Evolutionary conservation across 92 coral and sea anemone species (phyloP).

Genomic region (Actinostola sp.): DNA sequence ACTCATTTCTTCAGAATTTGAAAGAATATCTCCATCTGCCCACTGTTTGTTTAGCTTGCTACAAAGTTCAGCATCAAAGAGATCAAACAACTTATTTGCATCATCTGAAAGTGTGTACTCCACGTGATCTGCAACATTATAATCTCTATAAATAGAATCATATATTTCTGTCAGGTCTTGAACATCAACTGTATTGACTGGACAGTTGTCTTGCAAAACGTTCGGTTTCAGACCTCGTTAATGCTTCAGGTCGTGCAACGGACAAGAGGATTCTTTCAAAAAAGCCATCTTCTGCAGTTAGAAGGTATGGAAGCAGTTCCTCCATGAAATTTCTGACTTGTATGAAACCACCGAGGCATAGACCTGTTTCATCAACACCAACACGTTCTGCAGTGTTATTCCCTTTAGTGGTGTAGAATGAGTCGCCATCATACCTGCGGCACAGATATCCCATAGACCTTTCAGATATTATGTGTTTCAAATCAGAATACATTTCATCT

Average conservation of each 20-base stretch:
- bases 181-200: neutral
- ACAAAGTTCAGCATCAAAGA: too few relatives aligned
- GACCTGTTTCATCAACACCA: slow-evolving; percentile 22
- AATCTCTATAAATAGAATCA: neutral
- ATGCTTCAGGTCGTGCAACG: neutral
- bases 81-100: too few relatives aligned
- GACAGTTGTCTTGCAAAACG: neutral
- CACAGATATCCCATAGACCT: slow-evolving; percentile 32
- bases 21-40: too few relatives aligned
- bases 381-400: slow-evolving; percentile 25
- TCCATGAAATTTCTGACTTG: slow-evolving; percentile 29
- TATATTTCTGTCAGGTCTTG: slow-evolving; percentile 1
- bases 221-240: neutral
- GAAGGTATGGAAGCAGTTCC: slow-evolving; percentile 23
- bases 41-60: too few relatives aligned
- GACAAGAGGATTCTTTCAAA: neutral
- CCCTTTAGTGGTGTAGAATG: slow-evolving; percentile 24
- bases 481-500: slow-evolving; percentile 30
- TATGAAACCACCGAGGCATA: slow-evolving; percentile 27
- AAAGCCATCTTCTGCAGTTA: neutral
- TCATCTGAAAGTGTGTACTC: slow-evolving; percentile 7
- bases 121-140: neutral
- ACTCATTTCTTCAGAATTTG: too few relatives aligned
- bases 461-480: slow-evolving; percentile 13
- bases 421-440: slow-evolving; percentile 12